phyloP scores from a whole-genome alignment of 2,797 vertebrate species.

The Danio tinwini region DNA sequence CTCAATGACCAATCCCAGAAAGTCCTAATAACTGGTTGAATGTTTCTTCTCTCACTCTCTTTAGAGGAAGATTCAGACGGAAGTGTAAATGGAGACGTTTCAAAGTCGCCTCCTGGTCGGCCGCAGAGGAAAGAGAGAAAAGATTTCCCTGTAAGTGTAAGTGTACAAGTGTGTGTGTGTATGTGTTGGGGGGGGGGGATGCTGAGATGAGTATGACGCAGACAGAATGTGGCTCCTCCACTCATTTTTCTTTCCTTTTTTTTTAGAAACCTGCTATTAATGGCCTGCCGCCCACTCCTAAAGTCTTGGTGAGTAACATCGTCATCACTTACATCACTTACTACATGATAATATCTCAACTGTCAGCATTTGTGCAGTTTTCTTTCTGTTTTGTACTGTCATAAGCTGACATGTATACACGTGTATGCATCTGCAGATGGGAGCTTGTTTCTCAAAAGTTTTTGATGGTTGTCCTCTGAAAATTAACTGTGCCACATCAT shows the following conservation, averaged over 20 bases:
- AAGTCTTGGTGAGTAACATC: constrained; percentile 92
- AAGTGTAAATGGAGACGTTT: constrained; percentile 80
- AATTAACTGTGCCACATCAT: constrained; percentile 98
- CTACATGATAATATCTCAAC: not conserved
- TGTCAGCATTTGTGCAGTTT: not conserved
- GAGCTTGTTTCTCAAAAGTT: constrained; percentile 98
- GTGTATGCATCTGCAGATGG: constrained; percentile 85
- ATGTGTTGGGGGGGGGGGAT: not conserved
- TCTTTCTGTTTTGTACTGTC: not conserved
- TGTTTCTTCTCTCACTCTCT: not conserved
- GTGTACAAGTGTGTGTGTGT: not conserved
- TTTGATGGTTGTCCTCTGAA: constrained; percentile 98
- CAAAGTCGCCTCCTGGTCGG: constrained; percentile 79
- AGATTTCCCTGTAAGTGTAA: constrained; percentile 90
- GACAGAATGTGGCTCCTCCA: constrained; percentile 2
- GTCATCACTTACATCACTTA: not conserved
- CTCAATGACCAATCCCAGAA: not conserved
- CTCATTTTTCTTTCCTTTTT: constrained; percentile 34
- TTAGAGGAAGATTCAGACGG: constrained; percentile 85
- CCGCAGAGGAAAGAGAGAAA: constrained; percentile 90
- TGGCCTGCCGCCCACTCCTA: constrained; percentile 94
- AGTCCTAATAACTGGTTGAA: not conserved
- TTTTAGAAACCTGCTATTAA: constrained; percentile 94
- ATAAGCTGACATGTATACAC: constrained; percentile 44
- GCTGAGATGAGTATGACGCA: not conserved